These are phyloP conservation scores for Morone chrysops DNA, from an alignment of 2,113 vertebrate species.

Conservation along the genomic window DNA sequence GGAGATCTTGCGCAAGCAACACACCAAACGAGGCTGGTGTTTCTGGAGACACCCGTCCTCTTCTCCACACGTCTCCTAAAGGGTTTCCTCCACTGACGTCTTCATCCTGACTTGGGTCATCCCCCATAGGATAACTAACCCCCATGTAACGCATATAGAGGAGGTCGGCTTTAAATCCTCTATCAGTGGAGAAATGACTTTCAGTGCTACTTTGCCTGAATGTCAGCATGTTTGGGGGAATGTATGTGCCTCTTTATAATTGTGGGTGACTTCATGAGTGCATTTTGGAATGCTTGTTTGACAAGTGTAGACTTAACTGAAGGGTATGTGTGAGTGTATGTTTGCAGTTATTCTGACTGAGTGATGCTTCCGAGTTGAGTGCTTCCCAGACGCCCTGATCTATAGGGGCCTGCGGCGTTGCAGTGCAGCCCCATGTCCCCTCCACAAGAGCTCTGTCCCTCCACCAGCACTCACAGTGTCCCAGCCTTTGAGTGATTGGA, in stretches of 20 bases:
- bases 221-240: conserved; percentile 61
- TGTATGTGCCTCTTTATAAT: conserved; percentile 74
- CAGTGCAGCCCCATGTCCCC: conserved; percentile 57
- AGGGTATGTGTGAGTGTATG: conserved; percentile 48
- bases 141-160: conserved; percentile 9
- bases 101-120: conserved; percentile 21
- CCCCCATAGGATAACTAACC: conserved; percentile 17
- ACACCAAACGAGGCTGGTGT: conserved; percentile 90
- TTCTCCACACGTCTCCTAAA: conserved; percentile 86
- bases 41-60: conserved; percentile 89
- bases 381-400: conserved; percentile 67
- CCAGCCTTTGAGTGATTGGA: conserved; percentile 67
- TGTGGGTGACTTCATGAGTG: conserved; percentile 63
- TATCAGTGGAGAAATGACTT: conserved; percentile 34
- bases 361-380: conserved; percentile 68
- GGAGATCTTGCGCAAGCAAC: conserved; percentile 90
- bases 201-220: conserved; percentile 64
- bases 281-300: conserved; percentile 53
- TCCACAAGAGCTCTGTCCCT: conserved; percentile 62
- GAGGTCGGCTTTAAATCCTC: conserved; percentile 31
- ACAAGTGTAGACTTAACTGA: conserved; percentile 35
- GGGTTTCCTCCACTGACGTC: conserved; percentile 9
- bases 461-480: conserved; percentile 63
- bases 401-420: conserved; percentile 37
- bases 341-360: conserved; percentile 44